Evolutionary conservation across 1,140 invertebrate species (phyloP), one percentile per base, ranked within the genome.

Genomic region (Daktulosphaira vitifoliae): DNA sequence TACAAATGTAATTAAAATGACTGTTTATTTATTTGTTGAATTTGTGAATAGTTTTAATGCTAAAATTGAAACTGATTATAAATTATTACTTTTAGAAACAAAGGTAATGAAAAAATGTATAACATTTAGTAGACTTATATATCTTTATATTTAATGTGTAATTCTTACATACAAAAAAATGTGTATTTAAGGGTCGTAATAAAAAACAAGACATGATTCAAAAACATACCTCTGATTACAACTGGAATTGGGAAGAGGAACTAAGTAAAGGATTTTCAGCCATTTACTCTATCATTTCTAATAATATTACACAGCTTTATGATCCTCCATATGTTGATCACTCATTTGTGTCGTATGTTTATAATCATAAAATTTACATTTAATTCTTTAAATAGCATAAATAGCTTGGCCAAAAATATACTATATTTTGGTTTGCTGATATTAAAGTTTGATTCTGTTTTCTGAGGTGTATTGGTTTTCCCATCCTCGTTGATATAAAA

Each of bases 281-380:
- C 46, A 71, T 92, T 5, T 82, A 79, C 66, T 73, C 79, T 59
- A 73, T 84, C 59, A 69, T 92, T 8, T 82, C 88, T 69, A 76
- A 85, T 67, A 83, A 84, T 11, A 72, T 92, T 5, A 79, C 84
- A 29, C 80, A 82, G 65, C 77, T 93, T 0, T 93, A 88, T 88
- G 81, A 82, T 70, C 88, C 89, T 48, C 87, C 88, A 4, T 78
- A 92, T 20, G 82, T 84, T 48, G 90, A 93, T 71, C 85, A 90
- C 70, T 82, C 85, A 68, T 91, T 92, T 80, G 81, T 92, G n/a
- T 62, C 56, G 56, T 62, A 62, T 26, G 56, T 33, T n/a, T n/a
- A n/a, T n/a, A n/a, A n/a, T n/a, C n/a, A n/a, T n/a, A n/a, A n/a
- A n/a, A n/a, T n/a, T n/a, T n/a, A n/a, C n/a, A n/a, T n/a, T n/a